phyloP scores from a whole-genome alignment of 2,797 vertebrate genomes.

The Acipenser ruthenus region DNA sequence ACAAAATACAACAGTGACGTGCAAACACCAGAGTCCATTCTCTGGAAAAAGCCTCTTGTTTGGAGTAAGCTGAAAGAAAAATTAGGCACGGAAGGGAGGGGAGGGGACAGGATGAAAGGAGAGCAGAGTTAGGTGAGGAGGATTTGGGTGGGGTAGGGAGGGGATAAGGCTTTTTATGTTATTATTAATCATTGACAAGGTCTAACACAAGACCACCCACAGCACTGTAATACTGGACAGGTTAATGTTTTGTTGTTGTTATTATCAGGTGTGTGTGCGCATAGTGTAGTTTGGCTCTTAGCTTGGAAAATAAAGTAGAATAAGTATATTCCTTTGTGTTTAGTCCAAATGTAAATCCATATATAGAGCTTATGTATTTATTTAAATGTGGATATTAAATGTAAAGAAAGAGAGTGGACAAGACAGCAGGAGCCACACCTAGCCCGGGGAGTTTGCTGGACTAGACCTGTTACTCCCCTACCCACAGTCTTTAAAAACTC shows the following conservation, averaged over 20 bases:
- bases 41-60: slow-evolving; percentile 6
- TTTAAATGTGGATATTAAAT: no score
- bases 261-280: no score
- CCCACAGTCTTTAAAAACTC: slow-evolving; percentile 6
- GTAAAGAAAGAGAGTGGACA: slow-evolving; percentile 8
- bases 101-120: background rate
- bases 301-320: no score
- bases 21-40: slow-evolving; percentile 20
- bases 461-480: slow-evolving; percentile 17
- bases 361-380: no score
- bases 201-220: slow-evolving; percentile 43
- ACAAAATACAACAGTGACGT: background rate
- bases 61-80: slow-evolving; percentile 14
- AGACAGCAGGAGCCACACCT: slow-evolving; percentile 11
- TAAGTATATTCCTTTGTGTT: no score
- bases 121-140: slow-evolving; percentile 18
- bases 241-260: no score
- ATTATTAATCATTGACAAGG: slow-evolving; percentile 45
- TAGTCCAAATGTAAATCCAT: no score
- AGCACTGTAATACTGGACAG: slow-evolving; percentile 15
- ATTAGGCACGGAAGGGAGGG: background rate
- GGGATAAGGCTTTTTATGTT: slow-evolving; percentile 43
- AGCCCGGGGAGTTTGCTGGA: slow-evolving; percentile 5
- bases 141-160: slow-evolving; percentile 31
- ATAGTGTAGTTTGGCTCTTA: no score